Base-by-base conservation (phyloP, 2,888 invertebrate genomes). In the Agapetus fuscipes region DNA sequence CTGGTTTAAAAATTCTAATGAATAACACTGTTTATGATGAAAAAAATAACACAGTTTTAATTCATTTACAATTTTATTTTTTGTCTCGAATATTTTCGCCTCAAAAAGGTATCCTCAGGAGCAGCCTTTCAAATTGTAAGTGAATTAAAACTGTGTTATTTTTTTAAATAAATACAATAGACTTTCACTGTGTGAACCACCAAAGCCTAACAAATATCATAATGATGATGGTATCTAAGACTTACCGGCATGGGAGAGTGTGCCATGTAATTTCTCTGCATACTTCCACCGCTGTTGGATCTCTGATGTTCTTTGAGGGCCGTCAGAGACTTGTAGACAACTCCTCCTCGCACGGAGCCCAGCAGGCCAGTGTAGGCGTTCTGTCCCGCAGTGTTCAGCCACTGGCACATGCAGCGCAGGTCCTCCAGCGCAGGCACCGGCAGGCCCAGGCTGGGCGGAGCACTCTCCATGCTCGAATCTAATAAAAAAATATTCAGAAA, bases 261-360 rank as follows among this genome's bases (percentile, higher is more conserved):
- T 30, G 52, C 45, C 11, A 48, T 29, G 15, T 47, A 39, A 11
- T 41, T 32, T 17, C 38, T 41, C 32, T 47, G 47, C 44, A 45
- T 42, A 32, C 48, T 46, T 49, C 53, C 45, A 48, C 43, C 41
- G 12, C 45, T 45, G 34, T 83, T 74, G 39, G 81, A 80, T 49
- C 82, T 72, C 51, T 88, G 82, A 54, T 87, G 85, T 57, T 89
- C 88, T 54, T 80, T 78, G 42, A 90, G 70, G 51, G 83, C 74
- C 39, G 78, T 76, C 17, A 93, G 67, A 2, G 90, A 83, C 48
- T 76, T 74, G 43, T 78, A 70, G 10, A 91, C 77, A 13, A 86
- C 81, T 10, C 79, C 78, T 0, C 88, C 85, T 6, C 93, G 65
- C 11, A 84, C 77, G 2, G 61, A 57, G 4, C 45, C 48, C 25